phyloP scores from a whole-genome alignment of 2,113 vertebrate genomes.

The Stercorarius parasiticus region DNA sequence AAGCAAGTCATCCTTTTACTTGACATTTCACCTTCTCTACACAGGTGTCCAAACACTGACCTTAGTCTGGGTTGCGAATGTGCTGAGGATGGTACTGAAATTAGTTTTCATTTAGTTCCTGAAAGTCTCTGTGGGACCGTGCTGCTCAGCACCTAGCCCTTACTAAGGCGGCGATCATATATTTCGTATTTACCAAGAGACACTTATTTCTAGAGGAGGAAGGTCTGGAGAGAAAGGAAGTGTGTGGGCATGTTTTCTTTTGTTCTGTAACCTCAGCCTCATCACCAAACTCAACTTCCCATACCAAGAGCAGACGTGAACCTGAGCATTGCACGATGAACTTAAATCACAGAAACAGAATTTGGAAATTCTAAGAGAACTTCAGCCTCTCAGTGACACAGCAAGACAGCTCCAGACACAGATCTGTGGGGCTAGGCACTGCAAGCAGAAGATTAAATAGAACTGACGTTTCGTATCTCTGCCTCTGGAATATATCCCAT shows the following conservation, averaged over 20 bases:
- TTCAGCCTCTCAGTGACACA: neutral
- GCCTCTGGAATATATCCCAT: neutral
- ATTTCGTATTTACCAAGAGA: neutral
- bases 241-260: neutral
- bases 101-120: neutral
- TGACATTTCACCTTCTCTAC: neutral
- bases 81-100: neutral
- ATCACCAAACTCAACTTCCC: neutral
- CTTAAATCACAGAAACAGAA: neutral
- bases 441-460: neutral
- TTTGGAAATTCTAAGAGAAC: neutral
- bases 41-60: neutral
- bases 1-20: neutral
- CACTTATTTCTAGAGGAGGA: neutral
- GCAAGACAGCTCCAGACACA: neutral
- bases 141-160: neutral
- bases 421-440: neutral
- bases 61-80: neutral
- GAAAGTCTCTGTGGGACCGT: accelerated
- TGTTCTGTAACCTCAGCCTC: neutral
- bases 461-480: neutral
- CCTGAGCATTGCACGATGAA: accelerated
- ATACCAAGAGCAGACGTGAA: accelerated
- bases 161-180: neutral
- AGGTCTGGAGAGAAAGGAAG: neutral